phyloP scores from a whole-genome alignment of 2,888 invertebrate species.

The Acronicta alni region DNA sequence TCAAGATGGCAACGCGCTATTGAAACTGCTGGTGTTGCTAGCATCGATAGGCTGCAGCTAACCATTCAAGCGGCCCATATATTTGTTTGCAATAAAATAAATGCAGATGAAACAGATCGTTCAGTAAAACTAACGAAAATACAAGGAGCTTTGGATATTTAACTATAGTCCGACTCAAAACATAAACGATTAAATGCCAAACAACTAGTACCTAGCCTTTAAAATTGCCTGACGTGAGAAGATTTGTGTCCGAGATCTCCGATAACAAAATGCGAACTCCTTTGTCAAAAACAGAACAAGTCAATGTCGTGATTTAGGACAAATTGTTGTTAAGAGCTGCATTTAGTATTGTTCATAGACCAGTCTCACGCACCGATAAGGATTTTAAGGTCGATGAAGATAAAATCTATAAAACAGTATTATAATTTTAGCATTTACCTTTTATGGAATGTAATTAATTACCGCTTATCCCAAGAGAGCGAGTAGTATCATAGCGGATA shows the following conservation, averaged over 20 bases:
- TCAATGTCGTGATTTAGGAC: conserved; percentile 38
- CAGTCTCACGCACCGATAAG: conserved; percentile 12
- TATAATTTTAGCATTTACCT: neutral
- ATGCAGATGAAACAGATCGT: neutral
- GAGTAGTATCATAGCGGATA: neutral
- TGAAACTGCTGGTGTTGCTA: no score
- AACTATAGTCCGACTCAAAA: neutral
- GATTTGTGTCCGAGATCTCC: conserved; percentile 35
- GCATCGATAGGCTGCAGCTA: no score
- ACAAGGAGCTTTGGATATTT: no score
- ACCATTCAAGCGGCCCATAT: no score
- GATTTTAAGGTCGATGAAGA: conserved; percentile 28
- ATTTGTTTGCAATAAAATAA: neutral
- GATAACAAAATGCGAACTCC: conserved; percentile 28
- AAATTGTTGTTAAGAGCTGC: conserved; percentile 41
- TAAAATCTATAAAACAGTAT: conserved; percentile 14
- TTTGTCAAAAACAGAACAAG: conserved; percentile 37
- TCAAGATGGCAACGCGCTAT: no score
- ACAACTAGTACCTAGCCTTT: conserved; percentile 27
- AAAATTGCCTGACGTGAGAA: conserved; percentile 19
- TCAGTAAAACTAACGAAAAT: no score
- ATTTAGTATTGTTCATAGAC: conserved; percentile 38
- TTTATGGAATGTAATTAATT: conserved; percentile 1
- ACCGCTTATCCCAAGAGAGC: neutral
- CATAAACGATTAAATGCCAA: conserved; percentile 14